Percentiles rank a stretch among this genome's conserved stretches.
Conservation (phyloP, 2,113 vertebrate species). For the Gracilinanus agilis region DNA sequence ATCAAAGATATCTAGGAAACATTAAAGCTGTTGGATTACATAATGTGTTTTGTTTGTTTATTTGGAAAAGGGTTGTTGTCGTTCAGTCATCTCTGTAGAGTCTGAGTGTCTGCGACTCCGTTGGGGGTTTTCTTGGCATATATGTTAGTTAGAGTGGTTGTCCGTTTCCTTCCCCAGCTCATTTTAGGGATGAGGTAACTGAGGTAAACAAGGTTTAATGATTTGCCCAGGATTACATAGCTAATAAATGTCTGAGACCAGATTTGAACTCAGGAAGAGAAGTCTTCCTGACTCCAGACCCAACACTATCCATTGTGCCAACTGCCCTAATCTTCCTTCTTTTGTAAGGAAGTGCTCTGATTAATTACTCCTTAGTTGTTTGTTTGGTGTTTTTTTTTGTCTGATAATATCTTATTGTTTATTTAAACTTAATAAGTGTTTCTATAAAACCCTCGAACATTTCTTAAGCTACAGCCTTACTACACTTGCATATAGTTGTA, state of each 20-base stretch:
- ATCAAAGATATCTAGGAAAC: conserved; percentile 69
- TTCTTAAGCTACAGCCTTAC: neutral
- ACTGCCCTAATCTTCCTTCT: neutral
- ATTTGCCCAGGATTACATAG: neutral
- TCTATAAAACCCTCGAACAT: neutral
- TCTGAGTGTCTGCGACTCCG: neutral
- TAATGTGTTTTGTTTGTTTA: conserved; percentile 74
- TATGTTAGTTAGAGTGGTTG: neutral
- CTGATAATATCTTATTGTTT: neutral
- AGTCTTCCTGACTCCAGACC: neutral
- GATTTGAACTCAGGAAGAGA: neutral
- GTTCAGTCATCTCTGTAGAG: neutral
- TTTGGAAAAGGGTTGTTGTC: conserved; percentile 48
- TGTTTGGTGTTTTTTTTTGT: neutral
- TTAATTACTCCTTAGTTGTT: neutral
- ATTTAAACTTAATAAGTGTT: neutral
- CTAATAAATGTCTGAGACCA: neutral
- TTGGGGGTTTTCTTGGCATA: neutral
- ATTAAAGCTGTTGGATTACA: conserved; percentile 68
- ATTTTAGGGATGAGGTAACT: neutral
- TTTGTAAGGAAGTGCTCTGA: neutral
- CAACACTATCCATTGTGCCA: neutral
- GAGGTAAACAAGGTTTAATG: neutral
- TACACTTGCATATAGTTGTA: neutral
- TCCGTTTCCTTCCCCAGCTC: neutral